Base-by-base conservation (phyloP, 2,888 invertebrate species). In the Polymixis lichenea region DNA sequence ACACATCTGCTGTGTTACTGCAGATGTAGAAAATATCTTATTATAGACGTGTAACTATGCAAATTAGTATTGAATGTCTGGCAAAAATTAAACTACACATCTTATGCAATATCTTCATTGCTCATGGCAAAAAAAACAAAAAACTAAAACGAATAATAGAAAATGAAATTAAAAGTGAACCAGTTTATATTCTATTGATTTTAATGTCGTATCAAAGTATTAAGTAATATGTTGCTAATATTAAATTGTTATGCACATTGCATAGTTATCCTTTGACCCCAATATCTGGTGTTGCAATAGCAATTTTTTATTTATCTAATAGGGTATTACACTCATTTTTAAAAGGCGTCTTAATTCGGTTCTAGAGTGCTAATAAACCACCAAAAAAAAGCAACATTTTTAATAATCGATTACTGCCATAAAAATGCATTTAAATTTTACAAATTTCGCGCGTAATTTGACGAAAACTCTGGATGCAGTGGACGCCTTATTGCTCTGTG, bases 241-340 rank as follows among this genome's bases (percentile, higher is more conserved):
- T 38, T 55, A 61, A 32, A 60, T 61, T 65, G n/a, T 38, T 79
- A 61, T 51, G 68, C 64, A 76, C 51, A 64, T 60, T 64, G 43
- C 60, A 79, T n/a, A 65, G n/a, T 67, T 43, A 55, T 60, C 28
- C 28, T 84, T 51, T 81, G 77, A 77, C 55, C 60, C 43, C 58
- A 43, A 46, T 70, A 67, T 77, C 70, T 64, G 53, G 66, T 70
- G 55, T 66, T 70, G 67, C 70, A 84, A 81, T 70, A 72, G 25
- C 53, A 65, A 55, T 69, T 49, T 6, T 73, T 69, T 46, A 61
- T 68, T 82, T 56, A 75, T 66, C 38, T 69, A 69, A n/a, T n/a
- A n/a, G n/a, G n/a, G n/a, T n/a, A n/a, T n/a, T n/a, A n/a, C n/a
- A n/a, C n/a, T n/a, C n/a, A n/a, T n/a, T n/a, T n/a, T n/a, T n/a